These are phyloP conservation scores for Xerus inauris DNA, from an alignment of 2,113 vertebrate species.

Conservation along the genomic window DNA sequence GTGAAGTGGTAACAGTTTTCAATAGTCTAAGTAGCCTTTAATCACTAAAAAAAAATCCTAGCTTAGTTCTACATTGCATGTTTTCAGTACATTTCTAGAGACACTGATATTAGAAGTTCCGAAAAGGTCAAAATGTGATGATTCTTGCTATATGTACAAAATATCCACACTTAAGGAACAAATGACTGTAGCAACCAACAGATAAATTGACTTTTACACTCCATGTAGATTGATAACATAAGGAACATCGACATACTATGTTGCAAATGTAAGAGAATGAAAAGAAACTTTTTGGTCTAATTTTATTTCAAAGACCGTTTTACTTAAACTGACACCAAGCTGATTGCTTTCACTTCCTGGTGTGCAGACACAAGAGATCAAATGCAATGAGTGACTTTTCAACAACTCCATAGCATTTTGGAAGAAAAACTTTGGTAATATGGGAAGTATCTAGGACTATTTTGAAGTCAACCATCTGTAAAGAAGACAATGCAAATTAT, in stretches of 20 bases:
- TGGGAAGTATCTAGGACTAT: not conserved
- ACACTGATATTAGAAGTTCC: not conserved
- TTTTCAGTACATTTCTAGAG: not conserved
- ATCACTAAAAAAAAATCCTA: not conserved
- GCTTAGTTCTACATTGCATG: not conserved
- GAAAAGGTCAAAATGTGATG: not conserved
- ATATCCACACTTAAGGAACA: not conserved
- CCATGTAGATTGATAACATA: not conserved
- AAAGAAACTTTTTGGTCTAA: not conserved
- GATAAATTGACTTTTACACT: not conserved
- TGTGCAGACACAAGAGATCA: not conserved
- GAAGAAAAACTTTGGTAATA: not conserved
- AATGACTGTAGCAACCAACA: not conserved
- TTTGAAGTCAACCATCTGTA: not conserved
- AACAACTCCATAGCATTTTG: not conserved
- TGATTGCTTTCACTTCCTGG: not conserved
- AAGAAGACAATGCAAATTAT: not conserved
- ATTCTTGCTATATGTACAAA: not conserved
- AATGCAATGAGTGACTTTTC: not conserved
- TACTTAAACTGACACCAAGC: slow-evolving; percentile 33
- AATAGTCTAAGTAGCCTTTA: accelerated
- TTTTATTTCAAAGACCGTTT: slow-evolving; percentile 27
- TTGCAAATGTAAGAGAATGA: not conserved
- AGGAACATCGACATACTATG: not conserved
- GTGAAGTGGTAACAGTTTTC: not conserved